phyloP scores from a whole-genome alignment of 2,797 vertebrate genomes.

The Notolepis coatsorum region DNA sequence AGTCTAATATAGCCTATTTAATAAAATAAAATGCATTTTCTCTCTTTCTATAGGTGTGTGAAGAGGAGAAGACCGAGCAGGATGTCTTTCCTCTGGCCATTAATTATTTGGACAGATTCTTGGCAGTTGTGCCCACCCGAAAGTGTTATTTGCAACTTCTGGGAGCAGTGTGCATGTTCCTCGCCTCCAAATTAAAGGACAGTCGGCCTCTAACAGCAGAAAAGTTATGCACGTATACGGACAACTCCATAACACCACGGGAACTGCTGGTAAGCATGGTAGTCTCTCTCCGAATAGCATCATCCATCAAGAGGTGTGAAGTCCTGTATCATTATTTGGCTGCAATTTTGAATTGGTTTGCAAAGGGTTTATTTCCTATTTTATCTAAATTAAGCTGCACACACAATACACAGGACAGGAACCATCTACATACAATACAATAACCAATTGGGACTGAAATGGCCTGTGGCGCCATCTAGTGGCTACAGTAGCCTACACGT shows the following conservation, averaged over 20 bases:
- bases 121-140: slow-evolving; percentile 89
- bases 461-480: slow-evolving; percentile 79
- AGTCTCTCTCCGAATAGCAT: slow-evolving; percentile 34
- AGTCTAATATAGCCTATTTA: background rate
- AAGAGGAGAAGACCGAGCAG: slow-evolving; percentile 92
- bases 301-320: slow-evolving; percentile 22
- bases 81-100: slow-evolving; percentile 95
- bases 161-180: slow-evolving; percentile 94
- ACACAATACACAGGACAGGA: slow-evolving; percentile 48
- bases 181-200: slow-evolving; percentile 96
- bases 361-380: slow-evolving; percentile 68
- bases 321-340: slow-evolving; percentile 44
- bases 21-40: background rate
- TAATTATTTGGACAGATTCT: slow-evolving; percentile 97
- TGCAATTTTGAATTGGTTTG: slow-evolving; percentile 50
- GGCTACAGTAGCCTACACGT: slow-evolving; percentile 43
- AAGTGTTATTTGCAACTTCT: slow-evolving; percentile 93
- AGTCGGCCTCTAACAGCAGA: slow-evolving; percentile 90
- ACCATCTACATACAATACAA: slow-evolving; percentile 41
- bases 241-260: slow-evolving; percentile 91
- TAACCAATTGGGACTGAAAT: slow-evolving; percentile 54
- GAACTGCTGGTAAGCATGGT: slow-evolving; percentile 98
- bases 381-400: slow-evolving; percentile 52
- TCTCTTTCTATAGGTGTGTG: slow-evolving; percentile 86
- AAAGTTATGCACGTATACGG: slow-evolving; percentile 95